Conservation (phyloP, 2,888 invertebrate genomes). For the Drosophila nigricruria region DNA sequence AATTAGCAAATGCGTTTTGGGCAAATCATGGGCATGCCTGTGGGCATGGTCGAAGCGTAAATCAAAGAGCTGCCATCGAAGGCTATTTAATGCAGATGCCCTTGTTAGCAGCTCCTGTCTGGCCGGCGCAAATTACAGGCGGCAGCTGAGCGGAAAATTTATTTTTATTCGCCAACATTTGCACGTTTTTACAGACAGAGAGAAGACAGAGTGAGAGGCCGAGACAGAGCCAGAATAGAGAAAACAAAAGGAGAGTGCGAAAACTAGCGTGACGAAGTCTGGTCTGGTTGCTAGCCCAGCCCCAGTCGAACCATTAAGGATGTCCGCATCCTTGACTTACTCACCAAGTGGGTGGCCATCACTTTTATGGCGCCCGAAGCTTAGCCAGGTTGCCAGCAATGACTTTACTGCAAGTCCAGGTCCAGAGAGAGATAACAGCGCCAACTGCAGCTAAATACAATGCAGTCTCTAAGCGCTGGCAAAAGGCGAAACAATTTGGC, state of each 20-base stretch:
- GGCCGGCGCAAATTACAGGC: conserved; percentile 18
- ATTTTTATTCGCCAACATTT: conserved; percentile 31
- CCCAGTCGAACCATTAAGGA: conserved; percentile 20
- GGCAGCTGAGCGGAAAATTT: conserved; percentile 28
- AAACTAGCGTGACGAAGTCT: not conserved
- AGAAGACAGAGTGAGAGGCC: too few relatives aligned
- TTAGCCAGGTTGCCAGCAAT: conserved; percentile 11
- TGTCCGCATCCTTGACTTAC: conserved; percentile 29
- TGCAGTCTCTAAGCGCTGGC: conserved; percentile 10
- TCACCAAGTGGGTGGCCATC: conserved; percentile 27
- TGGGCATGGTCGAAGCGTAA: conserved; percentile 12
- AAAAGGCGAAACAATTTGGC: conserved; percentile 60
- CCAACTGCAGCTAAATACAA: not conserved
- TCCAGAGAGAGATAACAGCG: not conserved
- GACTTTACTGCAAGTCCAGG: conserved; percentile 4
- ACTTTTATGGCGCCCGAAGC: conserved; percentile 18
- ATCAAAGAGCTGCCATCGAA: conserved; percentile 14
- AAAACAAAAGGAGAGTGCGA: not conserved
- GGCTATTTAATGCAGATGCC: conserved; percentile 31
- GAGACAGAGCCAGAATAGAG: not conserved
- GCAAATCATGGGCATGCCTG: conserved; percentile 10
- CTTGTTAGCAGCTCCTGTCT: conserved; percentile 25
- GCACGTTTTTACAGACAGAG: conserved; percentile 12
- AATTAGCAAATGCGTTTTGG: conserved; percentile 47
- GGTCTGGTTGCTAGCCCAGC: not conserved